These are phyloP conservation scores for Dolichoris vasculosae DNA, from an alignment of 1,140 invertebrate genomes.

Conservation along the genomic window DNA sequence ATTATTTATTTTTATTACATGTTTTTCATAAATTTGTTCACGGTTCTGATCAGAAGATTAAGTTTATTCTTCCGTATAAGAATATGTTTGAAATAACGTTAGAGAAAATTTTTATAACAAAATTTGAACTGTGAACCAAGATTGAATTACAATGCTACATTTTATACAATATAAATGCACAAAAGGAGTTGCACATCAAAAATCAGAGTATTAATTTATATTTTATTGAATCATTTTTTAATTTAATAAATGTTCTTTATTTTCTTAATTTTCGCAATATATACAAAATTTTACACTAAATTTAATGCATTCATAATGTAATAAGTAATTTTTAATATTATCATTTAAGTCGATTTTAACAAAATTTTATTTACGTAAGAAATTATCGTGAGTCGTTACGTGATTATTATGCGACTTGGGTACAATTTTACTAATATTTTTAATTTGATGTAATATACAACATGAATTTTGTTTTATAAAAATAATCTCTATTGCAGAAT, in stretches of 20 bases:
- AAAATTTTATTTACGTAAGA: not conserved
- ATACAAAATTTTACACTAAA: no score
- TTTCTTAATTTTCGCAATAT: no score
- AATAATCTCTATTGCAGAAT: not conserved
- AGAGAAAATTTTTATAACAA: not conserved
- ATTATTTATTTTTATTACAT: not conserved
- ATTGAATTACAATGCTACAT: not conserved
- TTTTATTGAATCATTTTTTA: not conserved
- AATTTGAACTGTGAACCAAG: not conserved
- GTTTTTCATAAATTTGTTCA: not conserved
- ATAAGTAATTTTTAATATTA: no score
- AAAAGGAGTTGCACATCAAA: not conserved
- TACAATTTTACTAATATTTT: not conserved
- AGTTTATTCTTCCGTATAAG: not conserved
- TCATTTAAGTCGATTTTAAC: no score
- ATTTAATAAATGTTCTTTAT: no score
- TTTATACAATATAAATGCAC: not conserved
- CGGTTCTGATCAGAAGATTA: not conserved
- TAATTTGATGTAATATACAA: not conserved
- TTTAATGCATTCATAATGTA: no score
- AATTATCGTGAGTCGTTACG: not conserved
- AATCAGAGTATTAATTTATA: not conserved
- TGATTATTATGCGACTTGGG: not conserved
- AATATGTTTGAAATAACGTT: not conserved
- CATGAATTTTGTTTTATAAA: slow-evolving; percentile 9